Evolutionary conservation across 2,797 vertebrate species (phyloP).

Genomic region (Tauraco hartlaubi): DNA sequence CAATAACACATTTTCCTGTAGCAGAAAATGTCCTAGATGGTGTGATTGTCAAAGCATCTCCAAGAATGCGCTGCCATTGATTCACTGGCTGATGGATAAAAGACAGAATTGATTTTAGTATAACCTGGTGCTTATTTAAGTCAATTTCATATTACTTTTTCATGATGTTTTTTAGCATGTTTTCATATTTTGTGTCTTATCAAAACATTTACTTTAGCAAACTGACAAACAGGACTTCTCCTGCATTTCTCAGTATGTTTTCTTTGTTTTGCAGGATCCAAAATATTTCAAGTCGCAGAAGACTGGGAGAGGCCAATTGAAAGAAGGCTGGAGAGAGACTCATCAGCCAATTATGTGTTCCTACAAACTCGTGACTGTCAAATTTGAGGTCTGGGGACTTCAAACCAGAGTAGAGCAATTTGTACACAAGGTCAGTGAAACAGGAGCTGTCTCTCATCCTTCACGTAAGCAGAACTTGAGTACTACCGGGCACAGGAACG

Average conservation of each 20-base stretch:
- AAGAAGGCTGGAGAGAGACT: conserved; percentile 95
- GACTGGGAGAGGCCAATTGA: conserved; percentile 91
- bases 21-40: background rate
- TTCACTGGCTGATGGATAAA: background rate
- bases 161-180: background rate
- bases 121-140: background rate
- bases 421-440: conserved; percentile 93
- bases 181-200: background rate
- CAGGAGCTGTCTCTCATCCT: background rate
- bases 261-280: conserved; percentile 86
- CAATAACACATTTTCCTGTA: background rate
- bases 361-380: conserved; percentile 97
- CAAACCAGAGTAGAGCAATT: conserved; percentile 99
- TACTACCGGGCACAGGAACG: background rate
- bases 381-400: conserved; percentile 99
- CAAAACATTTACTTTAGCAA: background rate
- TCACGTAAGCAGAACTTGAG: background rate
- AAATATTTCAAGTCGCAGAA: conserved; percentile 96
- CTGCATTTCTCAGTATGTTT: background rate
- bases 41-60: background rate
- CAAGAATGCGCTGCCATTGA: background rate
- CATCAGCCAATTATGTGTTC: conserved; percentile 98
- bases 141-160: background rate
- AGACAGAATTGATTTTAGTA: background rate
- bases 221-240: background rate